phyloP scores from a whole-genome alignment of 2,797 vertebrate genomes.

The Tachyglossus aculeatus region DNA sequence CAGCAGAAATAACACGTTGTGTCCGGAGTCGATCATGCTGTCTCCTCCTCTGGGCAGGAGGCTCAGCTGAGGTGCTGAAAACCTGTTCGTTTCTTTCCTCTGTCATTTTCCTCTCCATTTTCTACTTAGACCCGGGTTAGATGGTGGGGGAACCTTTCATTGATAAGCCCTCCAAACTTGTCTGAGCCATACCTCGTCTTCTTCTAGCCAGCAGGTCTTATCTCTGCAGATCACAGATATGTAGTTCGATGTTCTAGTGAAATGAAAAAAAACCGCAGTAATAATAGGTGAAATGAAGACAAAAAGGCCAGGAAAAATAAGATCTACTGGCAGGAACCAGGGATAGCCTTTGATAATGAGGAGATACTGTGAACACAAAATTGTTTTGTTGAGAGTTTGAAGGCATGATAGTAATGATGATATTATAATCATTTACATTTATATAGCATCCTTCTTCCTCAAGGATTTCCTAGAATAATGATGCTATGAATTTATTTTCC shows the following conservation, averaged over 20 bases:
- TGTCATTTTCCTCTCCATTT: slow-evolving; percentile 41
- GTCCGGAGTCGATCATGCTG: slow-evolving; percentile 53
- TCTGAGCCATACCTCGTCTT: slow-evolving; percentile 43
- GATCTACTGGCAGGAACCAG: slow-evolving; percentile 21
- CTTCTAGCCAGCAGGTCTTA: slow-evolving; percentile 39
- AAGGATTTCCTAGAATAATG: no score
- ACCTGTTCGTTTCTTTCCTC: slow-evolving; percentile 39
- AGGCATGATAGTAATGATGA: no score
- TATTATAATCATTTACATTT: not conserved
- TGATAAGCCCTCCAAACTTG: slow-evolving; percentile 60
- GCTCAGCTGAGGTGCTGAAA: slow-evolving; percentile 50
- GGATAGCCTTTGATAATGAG: slow-evolving; percentile 26
- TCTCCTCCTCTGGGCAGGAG: slow-evolving; percentile 27
- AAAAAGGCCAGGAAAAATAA: slow-evolving; percentile 30
- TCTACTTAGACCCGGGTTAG: not conserved
- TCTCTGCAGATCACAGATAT: slow-evolving; percentile 43
- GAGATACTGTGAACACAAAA: not conserved
- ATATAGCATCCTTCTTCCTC: not conserved
- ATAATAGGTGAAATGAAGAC: slow-evolving; percentile 40
- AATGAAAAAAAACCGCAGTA: slow-evolving; percentile 25
- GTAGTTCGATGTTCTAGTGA: slow-evolving; percentile 32
- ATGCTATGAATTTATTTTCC: no score
- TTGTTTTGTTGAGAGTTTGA: not conserved
- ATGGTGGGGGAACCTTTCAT: slow-evolving; percentile 61
- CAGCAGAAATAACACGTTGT: slow-evolving; percentile 61